Conservation (phyloP, 2,888 invertebrate species). For the Callyntrura guangdongensis region DNA sequence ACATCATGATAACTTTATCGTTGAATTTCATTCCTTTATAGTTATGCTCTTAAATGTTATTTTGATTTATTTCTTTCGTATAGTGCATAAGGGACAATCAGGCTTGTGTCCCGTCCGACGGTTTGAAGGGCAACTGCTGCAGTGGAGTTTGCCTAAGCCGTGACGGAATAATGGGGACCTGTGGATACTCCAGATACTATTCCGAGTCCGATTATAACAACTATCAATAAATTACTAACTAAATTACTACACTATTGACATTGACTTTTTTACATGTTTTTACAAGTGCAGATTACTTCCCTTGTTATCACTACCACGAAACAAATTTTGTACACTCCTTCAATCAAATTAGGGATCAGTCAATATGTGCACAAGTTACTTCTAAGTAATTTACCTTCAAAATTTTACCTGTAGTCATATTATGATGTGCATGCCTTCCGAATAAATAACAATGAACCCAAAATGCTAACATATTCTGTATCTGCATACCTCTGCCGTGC, state of each 20-base stretch:
- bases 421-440: no score
- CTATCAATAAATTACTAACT: conserved; percentile 21
- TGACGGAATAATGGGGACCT: conserved; percentile 76
- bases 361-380: neutral
- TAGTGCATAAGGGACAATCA: conserved; percentile 80
- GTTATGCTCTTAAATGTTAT: conserved; percentile 7
- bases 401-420: neutral
- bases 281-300: neutral
- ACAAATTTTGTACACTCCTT: conserved; percentile 8
- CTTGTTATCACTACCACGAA: neutral
- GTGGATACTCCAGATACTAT: conserved; percentile 73
- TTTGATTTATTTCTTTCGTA: conserved; percentile 59
- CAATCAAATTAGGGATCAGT: neutral
- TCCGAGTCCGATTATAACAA: conserved; percentile 76
- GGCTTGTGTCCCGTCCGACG: conserved; percentile 80
- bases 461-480: no score
- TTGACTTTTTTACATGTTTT: neutral
- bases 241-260: neutral
- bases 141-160: conserved; percentile 76
- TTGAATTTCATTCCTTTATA: neutral
- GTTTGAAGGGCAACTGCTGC: conserved; percentile 81
- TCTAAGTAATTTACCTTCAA: neutral
- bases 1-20: neutral
- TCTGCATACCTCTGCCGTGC: neutral
- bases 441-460: no score